Conservation (phyloP, 1,140 invertebrate genomes). For the Pseudomyrmex pallidus region DNA sequence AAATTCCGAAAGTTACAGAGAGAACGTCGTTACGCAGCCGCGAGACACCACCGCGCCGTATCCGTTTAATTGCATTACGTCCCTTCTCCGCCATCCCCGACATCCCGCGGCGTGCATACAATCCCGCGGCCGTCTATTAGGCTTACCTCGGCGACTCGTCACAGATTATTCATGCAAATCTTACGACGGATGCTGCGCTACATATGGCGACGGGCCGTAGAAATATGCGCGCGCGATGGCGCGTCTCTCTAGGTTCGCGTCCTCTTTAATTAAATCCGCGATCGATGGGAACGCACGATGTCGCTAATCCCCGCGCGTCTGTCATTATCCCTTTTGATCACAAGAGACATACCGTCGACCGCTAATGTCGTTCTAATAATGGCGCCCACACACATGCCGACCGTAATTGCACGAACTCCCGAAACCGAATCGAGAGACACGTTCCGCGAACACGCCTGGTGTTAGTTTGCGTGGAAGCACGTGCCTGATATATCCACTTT, state of each 20-base stretch:
- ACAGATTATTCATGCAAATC: conserved; percentile 64
- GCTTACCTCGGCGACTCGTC: conserved; percentile 34
- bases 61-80: conserved; percentile 56
- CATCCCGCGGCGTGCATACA: conserved; percentile 44
- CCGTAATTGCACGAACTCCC: conserved; percentile 65
- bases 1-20: conserved; percentile 45
- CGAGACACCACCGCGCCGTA: conserved; percentile 23
- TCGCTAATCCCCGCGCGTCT: conserved; percentile 64
- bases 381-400: conserved; percentile 23
- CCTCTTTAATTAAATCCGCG: conserved; percentile 75
- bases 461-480: conserved; percentile 22
- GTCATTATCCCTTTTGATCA: conserved; percentile 73
- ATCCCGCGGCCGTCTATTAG: conserved; percentile 49
- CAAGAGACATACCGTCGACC: conserved; percentile 70
- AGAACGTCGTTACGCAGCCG: conserved; percentile 44
- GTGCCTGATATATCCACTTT: conserved; percentile 36
- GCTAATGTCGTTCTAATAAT: conserved; percentile 73
- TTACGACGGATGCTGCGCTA: conserved; percentile 46
- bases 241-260: conserved; percentile 23
- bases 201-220: conserved; percentile 24
- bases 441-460: conserved; percentile 15
- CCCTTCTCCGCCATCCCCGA: not conserved
- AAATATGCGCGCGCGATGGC: conserved; percentile 39
- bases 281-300: conserved; percentile 66
- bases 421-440: conserved; percentile 64